Evolutionary conservation across 2,888 invertebrate genomes (phyloP).

Genomic region (Anthrax anthrax): DNA sequence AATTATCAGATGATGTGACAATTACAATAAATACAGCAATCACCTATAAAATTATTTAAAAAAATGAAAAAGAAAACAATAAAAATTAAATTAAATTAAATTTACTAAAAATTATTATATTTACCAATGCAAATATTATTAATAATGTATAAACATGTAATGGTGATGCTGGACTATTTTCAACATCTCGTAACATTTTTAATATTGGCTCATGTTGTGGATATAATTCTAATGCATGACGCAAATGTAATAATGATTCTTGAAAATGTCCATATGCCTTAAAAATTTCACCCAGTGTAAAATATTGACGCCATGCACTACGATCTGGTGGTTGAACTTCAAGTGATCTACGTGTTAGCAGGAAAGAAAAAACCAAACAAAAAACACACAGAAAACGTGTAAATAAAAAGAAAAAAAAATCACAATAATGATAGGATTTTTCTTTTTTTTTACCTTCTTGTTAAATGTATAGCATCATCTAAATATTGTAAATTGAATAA

Average conservation of each 20-base stretch:
- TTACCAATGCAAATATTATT: slow-evolving; percentile 74
- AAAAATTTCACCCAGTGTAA: slow-evolving; percentile 81
- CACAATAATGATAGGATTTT: background rate
- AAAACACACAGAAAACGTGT: too few species aligned
- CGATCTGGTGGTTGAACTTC: slow-evolving; percentile 74
- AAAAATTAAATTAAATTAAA: background rate
- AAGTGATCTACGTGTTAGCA: slow-evolving; percentile 46
- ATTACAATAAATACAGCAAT: slow-evolving; percentile 71
- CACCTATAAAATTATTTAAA: background rate
- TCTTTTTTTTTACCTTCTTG: slow-evolving; percentile 39
- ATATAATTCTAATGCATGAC: slow-evolving; percentile 67
- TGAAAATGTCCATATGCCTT: slow-evolving; percentile 82
- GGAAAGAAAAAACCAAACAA: background rate
- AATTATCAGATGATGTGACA: slow-evolving; percentile 53
- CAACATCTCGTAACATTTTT: slow-evolving; percentile 66
- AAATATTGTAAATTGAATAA: slow-evolving; percentile 74
- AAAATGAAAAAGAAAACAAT: background rate
- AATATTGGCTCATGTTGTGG: slow-evolving; percentile 75
- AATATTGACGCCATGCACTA: slow-evolving; percentile 83
- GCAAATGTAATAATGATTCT: slow-evolving; percentile 70
- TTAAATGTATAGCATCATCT: slow-evolving; percentile 80
- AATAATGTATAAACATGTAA: slow-evolving; percentile 75
- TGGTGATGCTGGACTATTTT: slow-evolving; percentile 62
- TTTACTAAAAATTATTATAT: slow-evolving; percentile 14
- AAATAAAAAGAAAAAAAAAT: background rate